These are phyloP conservation scores for Sebastes schlegelii DNA, from an alignment of 2,113 vertebrate genomes.

Conservation along the genomic window DNA sequence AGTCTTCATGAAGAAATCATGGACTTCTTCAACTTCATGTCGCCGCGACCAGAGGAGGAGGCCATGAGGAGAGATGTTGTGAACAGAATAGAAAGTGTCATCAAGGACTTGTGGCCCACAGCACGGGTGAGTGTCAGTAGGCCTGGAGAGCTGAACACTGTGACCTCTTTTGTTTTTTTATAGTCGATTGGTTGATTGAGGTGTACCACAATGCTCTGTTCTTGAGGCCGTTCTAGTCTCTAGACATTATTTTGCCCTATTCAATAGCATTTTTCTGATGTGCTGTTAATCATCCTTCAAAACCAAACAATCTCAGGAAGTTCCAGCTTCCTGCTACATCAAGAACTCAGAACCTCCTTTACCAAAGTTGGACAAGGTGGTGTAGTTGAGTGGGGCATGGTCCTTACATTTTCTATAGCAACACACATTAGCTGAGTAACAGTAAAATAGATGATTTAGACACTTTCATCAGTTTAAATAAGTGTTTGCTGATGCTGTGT, in stretches of 20 bases:
- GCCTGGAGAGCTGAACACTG: neutral
- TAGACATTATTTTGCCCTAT: neutral
- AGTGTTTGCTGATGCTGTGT: neutral
- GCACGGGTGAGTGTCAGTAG: conserved; percentile 88
- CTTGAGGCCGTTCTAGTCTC: no score
- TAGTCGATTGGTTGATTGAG: neutral
- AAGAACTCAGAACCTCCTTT: neutral
- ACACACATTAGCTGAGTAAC: neutral
- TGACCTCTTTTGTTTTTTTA: neutral
- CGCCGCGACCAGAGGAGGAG: conserved; percentile 94
- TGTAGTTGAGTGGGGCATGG: no score
- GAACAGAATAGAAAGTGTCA: conserved; percentile 92
- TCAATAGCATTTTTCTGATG: neutral
- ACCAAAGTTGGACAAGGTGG: neutral
- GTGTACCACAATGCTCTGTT: neutral
- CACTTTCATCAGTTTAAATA: neutral
- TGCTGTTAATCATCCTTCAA: neutral
- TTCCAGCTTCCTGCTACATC: neutral
- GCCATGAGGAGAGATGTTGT: conserved; percentile 97
- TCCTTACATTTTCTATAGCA: neutral
- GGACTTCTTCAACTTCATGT: conserved; percentile 99
- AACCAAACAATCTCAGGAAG: neutral
- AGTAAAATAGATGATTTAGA: neutral
- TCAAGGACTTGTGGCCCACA: conserved; percentile 96
- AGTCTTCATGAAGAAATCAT: conserved; percentile 98